Base-by-base conservation (phyloP, 2,888 invertebrate species). In the Abrostola triplasia region DNA sequence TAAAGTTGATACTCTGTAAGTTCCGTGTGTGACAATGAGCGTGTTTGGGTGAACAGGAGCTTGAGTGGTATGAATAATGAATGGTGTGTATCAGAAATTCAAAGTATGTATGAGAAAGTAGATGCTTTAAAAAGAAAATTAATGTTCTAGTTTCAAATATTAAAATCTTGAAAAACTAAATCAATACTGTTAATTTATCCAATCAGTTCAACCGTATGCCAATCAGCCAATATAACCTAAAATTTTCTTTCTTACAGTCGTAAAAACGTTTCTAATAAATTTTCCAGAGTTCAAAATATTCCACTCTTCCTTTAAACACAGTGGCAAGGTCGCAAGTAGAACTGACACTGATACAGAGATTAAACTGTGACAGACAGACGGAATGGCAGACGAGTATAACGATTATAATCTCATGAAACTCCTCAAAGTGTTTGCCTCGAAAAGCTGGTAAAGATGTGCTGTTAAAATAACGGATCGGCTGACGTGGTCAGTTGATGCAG, bases 291-390 rank as follows among this genome's bases (percentile, higher is more conserved):
- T 52, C 51, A 37, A 53, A 24, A 10, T 24, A 36, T 44, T 57
- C 48, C 35, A 62, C 54, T 53, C 61, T 67, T 63, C 70, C 42
- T 13, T 42, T 62, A 44, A 52, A 56, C 35, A 7, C 40, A 51
- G 47, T 58, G 58, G 42, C 71, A 70, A 70, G 75, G 74, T 41
- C 63, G 12, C 4, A 37, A 48, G 44, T 44, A 13, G 41, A 36
- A 47, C 44, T 73, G 50, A 57, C 64, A 41, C 40, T 66, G 65
- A 77, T 75, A 63, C 52, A 57, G 44, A 76, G 70, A 76, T 77
- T 77, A 76, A 52, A 65, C 35, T 36, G 44, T 72, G 64, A 70
- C 71, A 64, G 71, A 76, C 76, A 81, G 80, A 80, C 80, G 38
- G 57, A 58, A 60, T 44, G 65, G 70, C 69, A 79, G 79, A 78